Percentiles rank a stretch among this genome's conserved stretches.
phyloP scores from a whole-genome alignment of 2,797 vertebrate genomes.

The Catamblyrhynchus diadema region DNA sequence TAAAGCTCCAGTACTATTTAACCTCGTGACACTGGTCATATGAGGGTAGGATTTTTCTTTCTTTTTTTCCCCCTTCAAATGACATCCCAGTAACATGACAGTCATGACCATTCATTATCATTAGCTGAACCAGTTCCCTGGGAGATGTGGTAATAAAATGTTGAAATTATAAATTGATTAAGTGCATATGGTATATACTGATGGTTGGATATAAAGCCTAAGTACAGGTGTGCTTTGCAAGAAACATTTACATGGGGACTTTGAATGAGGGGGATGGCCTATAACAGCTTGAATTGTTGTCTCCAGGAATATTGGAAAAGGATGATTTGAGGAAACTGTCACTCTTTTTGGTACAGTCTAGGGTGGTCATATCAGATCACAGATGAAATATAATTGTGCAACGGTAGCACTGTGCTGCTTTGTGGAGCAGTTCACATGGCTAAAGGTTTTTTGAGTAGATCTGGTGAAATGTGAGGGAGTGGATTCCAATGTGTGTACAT shows the following conservation, averaged over 20 bases:
- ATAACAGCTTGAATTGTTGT: background rate
- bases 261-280: background rate
- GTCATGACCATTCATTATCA: conserved; percentile 18
- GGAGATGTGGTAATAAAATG: conserved; percentile 29
- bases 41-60: background rate
- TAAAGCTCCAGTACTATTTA: background rate
- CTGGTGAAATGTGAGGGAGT: background rate
- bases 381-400: background rate
- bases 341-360: background rate
- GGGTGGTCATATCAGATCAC: background rate
- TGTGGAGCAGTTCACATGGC: background rate
- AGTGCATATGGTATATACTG: background rate
- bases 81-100: background rate
- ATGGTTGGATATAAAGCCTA: background rate
- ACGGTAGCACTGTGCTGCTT: background rate
- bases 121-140: conserved; percentile 42
- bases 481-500: background rate
- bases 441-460: background rate
- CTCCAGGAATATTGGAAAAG: background rate
- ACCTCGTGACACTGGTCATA: background rate
- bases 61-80: background rate
- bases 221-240: background rate
- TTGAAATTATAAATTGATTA: conserved; percentile 23
- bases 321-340: background rate
- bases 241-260: background rate